Percentiles rank a stretch among this genome's conserved stretches.
These are phyloP conservation scores for Neopipo cinnamomea DNA, from an alignment of 2,113 vertebrate species.

Conservation along the genomic window DNA sequence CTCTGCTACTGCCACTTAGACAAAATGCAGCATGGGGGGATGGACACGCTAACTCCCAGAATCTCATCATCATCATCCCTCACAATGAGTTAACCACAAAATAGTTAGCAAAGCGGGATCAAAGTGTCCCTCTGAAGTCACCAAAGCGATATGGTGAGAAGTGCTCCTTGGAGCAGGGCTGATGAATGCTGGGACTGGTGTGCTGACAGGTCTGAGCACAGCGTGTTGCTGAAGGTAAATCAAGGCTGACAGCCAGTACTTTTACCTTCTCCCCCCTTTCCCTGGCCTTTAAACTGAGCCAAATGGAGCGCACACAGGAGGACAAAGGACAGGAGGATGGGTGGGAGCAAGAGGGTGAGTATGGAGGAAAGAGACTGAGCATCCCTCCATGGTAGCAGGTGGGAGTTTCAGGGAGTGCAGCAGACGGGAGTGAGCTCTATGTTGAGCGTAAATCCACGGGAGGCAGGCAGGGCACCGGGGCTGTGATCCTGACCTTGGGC, in stretches of 20 bases:
- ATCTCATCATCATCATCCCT: not conserved
- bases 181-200: not conserved
- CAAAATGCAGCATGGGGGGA: not conserved
- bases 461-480: conserved; percentile 7
- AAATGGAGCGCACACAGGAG: not conserved
- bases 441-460: not conserved
- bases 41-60: not conserved
- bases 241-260: conserved; percentile 10
- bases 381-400: not conserved
- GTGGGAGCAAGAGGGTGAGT: not conserved
- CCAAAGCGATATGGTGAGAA: not conserved
- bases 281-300: not conserved
- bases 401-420: not conserved
- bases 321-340: not conserved
- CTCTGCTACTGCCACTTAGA: not conserved
- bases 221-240: conserved; percentile 19
- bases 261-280: not conserved
- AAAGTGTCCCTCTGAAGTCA: not conserved
- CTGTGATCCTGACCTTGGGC: conserved; percentile 59
- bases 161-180: not conserved
- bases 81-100: not conserved
- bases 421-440: not conserved
- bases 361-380: not conserved
- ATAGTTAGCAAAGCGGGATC: not conserved
- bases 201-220: conserved; percentile 1